A percentile compares a stretch with the other conserved stretches of the same genome.
Conservation (phyloP, 2,113 vertebrate species). For the Eurystomus gularis region DNA sequence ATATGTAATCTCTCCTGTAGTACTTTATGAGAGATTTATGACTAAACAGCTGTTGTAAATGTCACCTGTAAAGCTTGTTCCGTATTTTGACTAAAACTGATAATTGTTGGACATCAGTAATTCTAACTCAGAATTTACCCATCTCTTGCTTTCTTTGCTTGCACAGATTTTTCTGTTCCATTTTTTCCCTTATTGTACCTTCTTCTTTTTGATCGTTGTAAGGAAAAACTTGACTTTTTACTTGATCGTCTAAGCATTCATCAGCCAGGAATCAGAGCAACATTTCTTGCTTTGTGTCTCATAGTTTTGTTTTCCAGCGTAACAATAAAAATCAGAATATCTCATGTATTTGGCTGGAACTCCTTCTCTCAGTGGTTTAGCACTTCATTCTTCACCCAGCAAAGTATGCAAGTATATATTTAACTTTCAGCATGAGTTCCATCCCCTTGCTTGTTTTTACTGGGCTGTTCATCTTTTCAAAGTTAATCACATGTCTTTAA, state of each 20-base stretch:
- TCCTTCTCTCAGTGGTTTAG: not conserved
- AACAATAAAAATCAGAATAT: not conserved
- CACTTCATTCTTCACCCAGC: not conserved
- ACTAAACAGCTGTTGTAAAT: not conserved
- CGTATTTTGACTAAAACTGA: not conserved
- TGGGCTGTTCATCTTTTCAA: not conserved
- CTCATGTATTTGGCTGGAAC: not conserved
- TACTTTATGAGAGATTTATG: not conserved
- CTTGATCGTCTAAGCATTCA: not conserved
- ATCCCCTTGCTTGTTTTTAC: not conserved
- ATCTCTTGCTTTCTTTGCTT: not conserved
- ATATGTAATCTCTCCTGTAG: not conserved
- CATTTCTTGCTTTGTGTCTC: not conserved
- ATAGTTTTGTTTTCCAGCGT: not conserved
- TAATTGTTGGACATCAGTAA: not conserved
- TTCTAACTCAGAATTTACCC: not conserved
- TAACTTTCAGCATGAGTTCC: not conserved
- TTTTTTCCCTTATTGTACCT: not conserved
- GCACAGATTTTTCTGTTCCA: not conserved
- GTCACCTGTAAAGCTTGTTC: not conserved
- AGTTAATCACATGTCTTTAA: not conserved
- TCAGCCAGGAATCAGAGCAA: not conserved
- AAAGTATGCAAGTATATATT: constrained; percentile 29
- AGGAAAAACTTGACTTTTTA: not conserved
- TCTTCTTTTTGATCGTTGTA: not conserved